Percentiles rank a stretch among this genome's conserved stretches.
Conservation (phyloP, 2,888 invertebrate genomes). For the Mycalesis mineus region DNA sequence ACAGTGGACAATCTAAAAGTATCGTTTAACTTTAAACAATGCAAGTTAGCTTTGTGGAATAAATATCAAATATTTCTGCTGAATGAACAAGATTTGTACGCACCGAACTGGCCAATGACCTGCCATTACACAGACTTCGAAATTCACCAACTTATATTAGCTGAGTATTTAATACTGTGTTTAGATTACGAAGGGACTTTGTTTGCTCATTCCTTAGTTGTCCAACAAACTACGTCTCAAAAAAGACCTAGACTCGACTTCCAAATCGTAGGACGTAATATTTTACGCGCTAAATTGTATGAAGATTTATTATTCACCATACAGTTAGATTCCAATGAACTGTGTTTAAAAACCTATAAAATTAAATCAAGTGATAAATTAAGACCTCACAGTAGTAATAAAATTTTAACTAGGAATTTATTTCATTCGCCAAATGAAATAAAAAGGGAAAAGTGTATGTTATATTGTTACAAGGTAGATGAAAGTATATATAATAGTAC, state of each 20-base stretch:
- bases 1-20: conserved; percentile 48
- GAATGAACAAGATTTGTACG: conserved; percentile 44
- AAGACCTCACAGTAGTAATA: background rate
- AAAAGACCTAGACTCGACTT: conserved; percentile 46
- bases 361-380: conserved; percentile 30
- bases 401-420: background rate
- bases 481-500: conserved; percentile 12
- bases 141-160: conserved; percentile 42
- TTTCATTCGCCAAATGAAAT: background rate
- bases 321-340: conserved; percentile 40
- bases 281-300: conserved; percentile 34
- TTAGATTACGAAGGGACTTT: conserved; percentile 50
- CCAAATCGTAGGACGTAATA: conserved; percentile 38
- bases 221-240: conserved; percentile 43
- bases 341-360: conserved; percentile 44
- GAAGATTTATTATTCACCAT: conserved; percentile 42
- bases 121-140: conserved; percentile 44
- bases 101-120: background rate
- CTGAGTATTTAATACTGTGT: conserved; percentile 50
- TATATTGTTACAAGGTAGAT: conserved; percentile 11
- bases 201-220: conserved; percentile 49
- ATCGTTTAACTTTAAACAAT: conserved; percentile 39
- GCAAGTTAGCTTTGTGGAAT: conserved; percentile 54
- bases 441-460: conserved; percentile 11
- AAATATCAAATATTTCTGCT: conserved; percentile 63